Conservation (phyloP, 2,888 invertebrate genomes). For the Prostheceraeus crozeri region DNA sequence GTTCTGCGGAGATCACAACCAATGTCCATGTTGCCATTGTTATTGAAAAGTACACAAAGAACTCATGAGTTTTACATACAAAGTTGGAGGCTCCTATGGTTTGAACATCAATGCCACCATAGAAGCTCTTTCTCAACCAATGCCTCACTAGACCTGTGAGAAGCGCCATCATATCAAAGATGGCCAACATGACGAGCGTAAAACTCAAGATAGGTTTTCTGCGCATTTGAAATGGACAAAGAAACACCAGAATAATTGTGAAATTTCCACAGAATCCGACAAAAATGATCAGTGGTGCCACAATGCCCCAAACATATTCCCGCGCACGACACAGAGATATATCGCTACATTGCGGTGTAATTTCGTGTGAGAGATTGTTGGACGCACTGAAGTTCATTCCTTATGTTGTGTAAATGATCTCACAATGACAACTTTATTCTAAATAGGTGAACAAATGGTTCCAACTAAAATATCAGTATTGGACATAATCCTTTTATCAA, state of each 20-base stretch:
- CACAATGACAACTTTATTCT: too few relatives aligned
- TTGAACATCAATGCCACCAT: conserved; percentile 15
- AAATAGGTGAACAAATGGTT: too few relatives aligned
- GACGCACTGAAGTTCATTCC: too few relatives aligned
- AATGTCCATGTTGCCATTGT: conserved; percentile 19
- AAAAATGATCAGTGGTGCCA: neutral
- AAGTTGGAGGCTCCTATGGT: neutral
- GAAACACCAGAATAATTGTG: conserved; percentile 10
- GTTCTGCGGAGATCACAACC: conserved; percentile 22
- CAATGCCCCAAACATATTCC: neutral
- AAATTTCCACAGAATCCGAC: conserved; percentile 10
- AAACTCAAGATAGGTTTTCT: conserved; percentile 20
- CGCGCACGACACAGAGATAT: too few relatives aligned
- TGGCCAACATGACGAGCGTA: conserved; percentile 15
- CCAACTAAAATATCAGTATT: too few relatives aligned
- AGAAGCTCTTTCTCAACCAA: conserved; percentile 19
- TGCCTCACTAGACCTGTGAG: neutral
- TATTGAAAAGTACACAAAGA: conserved; percentile 11
- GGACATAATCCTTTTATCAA: too few relatives aligned
- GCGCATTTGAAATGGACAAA: neutral
- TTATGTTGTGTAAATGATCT: too few relatives aligned
- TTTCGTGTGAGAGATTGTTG: too few relatives aligned
- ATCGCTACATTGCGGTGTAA: too few relatives aligned
- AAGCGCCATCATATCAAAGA: neutral
- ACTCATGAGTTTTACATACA: conserved; percentile 26